A percentile compares a stretch with the other conserved stretches of the same genome.
Evolutionary conservation across 2,113 vertebrate species (phyloP).

Genomic region (Erinaceus europaeus): DNA sequence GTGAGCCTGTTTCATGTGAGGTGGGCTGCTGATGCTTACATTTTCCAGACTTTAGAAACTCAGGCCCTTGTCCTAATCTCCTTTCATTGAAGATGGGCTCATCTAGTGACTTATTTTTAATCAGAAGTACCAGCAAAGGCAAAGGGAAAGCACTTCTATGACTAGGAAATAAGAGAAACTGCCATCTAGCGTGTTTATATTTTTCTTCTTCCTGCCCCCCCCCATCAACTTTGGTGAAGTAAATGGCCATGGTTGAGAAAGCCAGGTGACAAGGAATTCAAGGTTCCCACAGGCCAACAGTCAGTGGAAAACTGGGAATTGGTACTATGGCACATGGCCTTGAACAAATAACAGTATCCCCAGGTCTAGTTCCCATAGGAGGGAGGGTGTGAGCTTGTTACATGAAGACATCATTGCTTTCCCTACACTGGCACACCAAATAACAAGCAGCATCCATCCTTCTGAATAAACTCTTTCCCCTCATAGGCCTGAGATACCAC

Average conservation of each 20-base stretch:
- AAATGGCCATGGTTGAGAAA: background rate
- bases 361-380: background rate
- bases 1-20: too few relatives aligned
- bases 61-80: background rate
- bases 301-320: background rate
- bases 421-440: background rate
- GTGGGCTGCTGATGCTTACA: fast-evolving
- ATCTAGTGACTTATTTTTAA: background rate
- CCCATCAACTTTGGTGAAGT: background rate
- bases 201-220: fast-evolving
- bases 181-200: background rate
- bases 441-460: background rate
- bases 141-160: background rate
- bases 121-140: background rate
- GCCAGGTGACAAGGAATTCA: background rate
- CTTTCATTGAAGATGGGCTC: background rate
- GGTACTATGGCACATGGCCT: background rate
- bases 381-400: background rate
- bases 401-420: background rate
- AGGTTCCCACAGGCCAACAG: background rate
- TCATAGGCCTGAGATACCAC: background rate
- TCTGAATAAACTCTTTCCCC: background rate
- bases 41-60: background rate
- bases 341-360: background rate
- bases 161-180: background rate